Percentiles rank a stretch among this genome's conserved stretches.
phyloP scores from a whole-genome alignment of 2,113 vertebrate genomes.

The Gambusia holbrooki region DNA sequence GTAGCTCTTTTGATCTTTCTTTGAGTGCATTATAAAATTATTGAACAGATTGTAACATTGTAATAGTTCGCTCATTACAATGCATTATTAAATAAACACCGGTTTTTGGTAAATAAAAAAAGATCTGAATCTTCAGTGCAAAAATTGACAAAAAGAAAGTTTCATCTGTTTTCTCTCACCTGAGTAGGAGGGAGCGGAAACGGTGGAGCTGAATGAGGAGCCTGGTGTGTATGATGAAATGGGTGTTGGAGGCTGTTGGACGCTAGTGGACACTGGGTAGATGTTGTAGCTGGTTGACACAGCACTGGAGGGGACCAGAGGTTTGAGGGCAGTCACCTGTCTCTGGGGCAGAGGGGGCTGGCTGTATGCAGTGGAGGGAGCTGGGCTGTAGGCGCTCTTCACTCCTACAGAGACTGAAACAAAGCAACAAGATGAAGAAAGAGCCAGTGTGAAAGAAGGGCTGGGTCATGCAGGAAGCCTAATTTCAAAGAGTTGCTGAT shows the following conservation, averaged over 20 bases:
- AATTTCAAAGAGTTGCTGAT: constrained; percentile 10
- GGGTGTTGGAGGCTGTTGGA: constrained; percentile 71
- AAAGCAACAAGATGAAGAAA: neutral
- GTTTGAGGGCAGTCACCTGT: constrained; percentile 74
- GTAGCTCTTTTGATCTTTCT: neutral
- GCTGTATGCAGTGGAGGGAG: constrained; percentile 65
- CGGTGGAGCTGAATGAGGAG: constrained; percentile 74
- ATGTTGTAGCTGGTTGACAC: constrained; percentile 77
- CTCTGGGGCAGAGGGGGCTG: constrained; percentile 74
- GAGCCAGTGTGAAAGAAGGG: constrained; percentile 4
- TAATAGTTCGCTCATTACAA: neutral
- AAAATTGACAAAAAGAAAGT: neutral
- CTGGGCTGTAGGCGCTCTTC: constrained; percentile 74
- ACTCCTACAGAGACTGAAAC: constrained; percentile 61
- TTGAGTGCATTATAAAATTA: neutral
- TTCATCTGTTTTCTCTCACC: constrained; percentile 57
- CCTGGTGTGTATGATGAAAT: constrained; percentile 77
- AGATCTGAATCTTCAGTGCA: neutral
- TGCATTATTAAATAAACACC: neutral
- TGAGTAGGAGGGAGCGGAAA: constrained; percentile 71
- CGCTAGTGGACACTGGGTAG: constrained; percentile 70
- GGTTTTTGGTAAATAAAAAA: too few species aligned
- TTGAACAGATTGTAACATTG: neutral
- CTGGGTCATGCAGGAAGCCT: neutral
- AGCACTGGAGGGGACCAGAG: constrained; percentile 64